Base-by-base conservation (phyloP, 2,797 vertebrate species). In the Cygnus olor region DNA sequence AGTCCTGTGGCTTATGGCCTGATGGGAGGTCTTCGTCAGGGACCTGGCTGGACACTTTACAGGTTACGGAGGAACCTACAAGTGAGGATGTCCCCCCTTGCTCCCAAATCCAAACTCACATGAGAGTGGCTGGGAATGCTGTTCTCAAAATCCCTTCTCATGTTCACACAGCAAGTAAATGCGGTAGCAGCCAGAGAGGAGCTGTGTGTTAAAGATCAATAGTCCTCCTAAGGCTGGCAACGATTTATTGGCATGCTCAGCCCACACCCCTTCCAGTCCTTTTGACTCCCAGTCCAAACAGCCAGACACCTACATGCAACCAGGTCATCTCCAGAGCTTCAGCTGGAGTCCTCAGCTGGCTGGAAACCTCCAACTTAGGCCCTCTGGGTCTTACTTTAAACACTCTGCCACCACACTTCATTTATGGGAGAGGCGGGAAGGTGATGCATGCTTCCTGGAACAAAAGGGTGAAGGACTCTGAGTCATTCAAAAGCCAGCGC, bases 351-450 rank as follows among this genome's bases (percentile, higher is more conserved):
- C 28, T 65, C 56, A 66, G 28, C 70, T 85, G 60, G 14, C 47
- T 77, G 78, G 68, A 70, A 70, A 25, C 2, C 21, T 73, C 68
- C 74, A 77, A 34, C 32, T 80, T 85, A 80, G 60, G 86, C n/a
- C 30, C 74, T 85, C 40, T 85, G 64, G 14, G 36, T 86, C 68
- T 80, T 65, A 13, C 12, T 87, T 64, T 68, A 83, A 90, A 77
- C 1, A 38, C 12, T 77, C 54, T 76, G 63, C 36, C 83, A 38
- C 76, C 51, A 34, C 16, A 60, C 30, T 85, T 83, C 85, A 68
- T 88, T 82, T 93, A 64, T 38, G 58, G 56, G 32, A 95, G 47
- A 95, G 70, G 70, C 79, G 85, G 73, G 79, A 88, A 89, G 57
- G 74, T 74, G 86, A 94, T 72, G 54, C 57, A 14, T 38, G 47